A percentile compares a stretch with the other conserved stretches of the same genome.
These are phyloP conservation scores for Eunapius fragilis DNA, from an alignment of 37 sponge, comb jelly and placozoan species.

Conservation along the genomic window DNA sequence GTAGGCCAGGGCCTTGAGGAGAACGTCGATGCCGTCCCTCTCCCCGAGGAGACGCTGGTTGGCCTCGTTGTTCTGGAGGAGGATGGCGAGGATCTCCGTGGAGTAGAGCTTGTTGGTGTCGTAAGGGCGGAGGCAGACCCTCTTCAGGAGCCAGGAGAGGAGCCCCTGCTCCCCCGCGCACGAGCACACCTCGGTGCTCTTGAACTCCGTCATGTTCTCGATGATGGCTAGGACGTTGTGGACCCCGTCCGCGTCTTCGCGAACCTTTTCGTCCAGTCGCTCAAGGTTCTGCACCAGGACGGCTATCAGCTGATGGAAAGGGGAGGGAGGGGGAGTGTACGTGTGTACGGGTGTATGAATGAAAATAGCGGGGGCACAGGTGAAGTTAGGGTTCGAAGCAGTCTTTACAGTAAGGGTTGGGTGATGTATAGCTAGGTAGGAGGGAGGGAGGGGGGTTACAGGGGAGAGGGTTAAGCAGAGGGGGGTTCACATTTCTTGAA, in stretches of 20 bases:
- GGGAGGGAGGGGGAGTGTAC: background rate
- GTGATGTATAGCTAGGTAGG: too few relatives aligned
- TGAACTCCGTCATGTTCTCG: conserved; percentile 94
- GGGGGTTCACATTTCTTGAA: too few relatives aligned
- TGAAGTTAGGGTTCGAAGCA: too few relatives aligned
- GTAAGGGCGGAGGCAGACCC: conserved; percentile 77
- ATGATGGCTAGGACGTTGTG: conserved; percentile 92
- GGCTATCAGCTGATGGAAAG: conserved; percentile 59
- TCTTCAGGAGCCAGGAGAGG: conserved; percentile 86
- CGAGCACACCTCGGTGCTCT: conserved; percentile 55
- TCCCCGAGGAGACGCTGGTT: conserved; percentile 88
- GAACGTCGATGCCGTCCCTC: conserved; percentile 89
- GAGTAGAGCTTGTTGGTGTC: conserved; percentile 97
- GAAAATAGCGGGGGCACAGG: background rate
- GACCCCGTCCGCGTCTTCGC: conserved; percentile 92
- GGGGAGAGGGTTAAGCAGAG: too few relatives aligned
- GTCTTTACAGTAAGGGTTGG: too few relatives aligned
- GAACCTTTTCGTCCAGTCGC: conserved; percentile 86
- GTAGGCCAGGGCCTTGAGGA: conserved; percentile 92
- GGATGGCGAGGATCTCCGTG: conserved; percentile 90
- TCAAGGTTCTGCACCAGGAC: conserved; percentile 86
- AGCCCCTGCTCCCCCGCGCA: conserved; percentile 91
- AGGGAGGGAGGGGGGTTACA: too few relatives aligned
- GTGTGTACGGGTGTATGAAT: background rate
- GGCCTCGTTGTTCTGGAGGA: conserved; percentile 80